These are phyloP conservation scores for Calephelis perditalis DNA, from an alignment of 2,888 invertebrate species.

Conservation along the genomic window DNA sequence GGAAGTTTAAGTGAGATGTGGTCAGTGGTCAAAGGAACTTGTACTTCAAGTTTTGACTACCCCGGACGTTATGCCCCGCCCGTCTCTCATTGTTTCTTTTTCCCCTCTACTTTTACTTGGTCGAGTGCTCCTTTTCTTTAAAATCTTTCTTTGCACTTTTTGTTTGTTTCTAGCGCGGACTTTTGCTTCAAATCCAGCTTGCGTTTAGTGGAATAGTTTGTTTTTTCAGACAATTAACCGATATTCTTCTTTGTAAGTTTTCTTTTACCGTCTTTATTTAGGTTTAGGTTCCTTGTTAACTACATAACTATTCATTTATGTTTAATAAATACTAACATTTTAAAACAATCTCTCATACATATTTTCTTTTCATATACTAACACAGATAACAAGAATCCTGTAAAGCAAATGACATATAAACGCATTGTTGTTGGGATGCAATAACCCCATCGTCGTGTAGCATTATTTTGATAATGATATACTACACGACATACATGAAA, in stretches of 20 bases:
- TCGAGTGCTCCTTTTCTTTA: conserved; percentile 58
- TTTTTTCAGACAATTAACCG: conserved; percentile 8
- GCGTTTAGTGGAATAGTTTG: conserved; percentile 9
- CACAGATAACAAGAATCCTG: too few relatives aligned
- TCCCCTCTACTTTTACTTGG: conserved; percentile 49
- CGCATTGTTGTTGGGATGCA: too few relatives aligned
- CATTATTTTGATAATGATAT: too few relatives aligned
- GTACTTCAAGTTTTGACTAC: conserved; percentile 48
- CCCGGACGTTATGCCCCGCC: conserved; percentile 49
- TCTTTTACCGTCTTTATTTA: conserved; percentile 42
- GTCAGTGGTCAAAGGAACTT: conserved; percentile 54
- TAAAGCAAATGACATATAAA: too few relatives aligned
- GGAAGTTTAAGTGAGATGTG: conserved; percentile 40
- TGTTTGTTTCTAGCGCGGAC: conserved; percentile 54
- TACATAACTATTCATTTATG: too few relatives aligned
- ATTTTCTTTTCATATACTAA: too few relatives aligned
- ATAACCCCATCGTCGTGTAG: too few relatives aligned
- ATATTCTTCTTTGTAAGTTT: background rate
- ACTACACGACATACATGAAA: too few relatives aligned
- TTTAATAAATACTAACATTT: too few relatives aligned
- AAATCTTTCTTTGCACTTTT: conserved; percentile 49
- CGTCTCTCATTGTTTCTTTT: conserved; percentile 60
- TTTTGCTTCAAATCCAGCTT: conserved; percentile 53
- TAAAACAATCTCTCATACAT: too few relatives aligned
- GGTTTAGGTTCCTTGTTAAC: conserved; percentile 39